Evolutionary conservation across 2,888 invertebrate species (phyloP).

Genomic region (Diploptera punctata): DNA sequence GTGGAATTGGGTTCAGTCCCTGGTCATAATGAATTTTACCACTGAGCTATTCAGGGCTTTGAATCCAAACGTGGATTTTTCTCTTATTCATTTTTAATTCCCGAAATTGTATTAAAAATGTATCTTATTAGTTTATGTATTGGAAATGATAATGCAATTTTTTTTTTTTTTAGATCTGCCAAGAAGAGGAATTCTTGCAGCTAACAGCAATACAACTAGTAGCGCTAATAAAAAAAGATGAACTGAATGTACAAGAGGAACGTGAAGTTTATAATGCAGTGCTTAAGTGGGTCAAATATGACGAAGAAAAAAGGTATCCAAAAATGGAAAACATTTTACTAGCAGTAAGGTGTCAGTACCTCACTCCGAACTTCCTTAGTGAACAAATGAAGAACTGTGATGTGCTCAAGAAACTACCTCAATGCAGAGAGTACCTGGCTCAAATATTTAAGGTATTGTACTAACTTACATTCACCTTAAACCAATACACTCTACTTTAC

Average conservation of each 20-base stretch:
- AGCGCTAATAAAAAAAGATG: constrained; percentile 84
- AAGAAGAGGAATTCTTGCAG: constrained; percentile 91
- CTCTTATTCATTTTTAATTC: too few species aligned
- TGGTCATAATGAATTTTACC: too few species aligned
- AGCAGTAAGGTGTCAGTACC: constrained; percentile 90
- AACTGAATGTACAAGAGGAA: constrained; percentile 90
- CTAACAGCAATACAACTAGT: constrained; percentile 81
- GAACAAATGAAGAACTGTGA: constrained; percentile 92
- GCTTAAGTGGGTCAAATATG: constrained; percentile 88
- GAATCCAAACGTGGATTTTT: too few species aligned
- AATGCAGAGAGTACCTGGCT: constrained; percentile 87
- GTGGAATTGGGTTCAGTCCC: too few species aligned
- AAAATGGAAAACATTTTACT: constrained; percentile 89
- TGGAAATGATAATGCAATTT: too few species aligned
- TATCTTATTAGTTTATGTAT: too few species aligned
- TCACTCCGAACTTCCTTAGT: constrained; percentile 88
- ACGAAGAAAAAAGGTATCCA: constrained; percentile 81
- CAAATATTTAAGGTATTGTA: constrained; percentile 77
- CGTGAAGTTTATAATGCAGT: constrained; percentile 92
- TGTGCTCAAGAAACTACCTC: constrained; percentile 84
- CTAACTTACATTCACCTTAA: too few species aligned
- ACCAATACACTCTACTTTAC: too few species aligned
- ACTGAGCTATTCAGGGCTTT: too few species aligned
- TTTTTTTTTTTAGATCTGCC: constrained; percentile 73
- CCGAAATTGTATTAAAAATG: too few species aligned